Conservation (phyloP, 92 coral and sea anemone species). For the Zoanthus solanderi region DNA sequence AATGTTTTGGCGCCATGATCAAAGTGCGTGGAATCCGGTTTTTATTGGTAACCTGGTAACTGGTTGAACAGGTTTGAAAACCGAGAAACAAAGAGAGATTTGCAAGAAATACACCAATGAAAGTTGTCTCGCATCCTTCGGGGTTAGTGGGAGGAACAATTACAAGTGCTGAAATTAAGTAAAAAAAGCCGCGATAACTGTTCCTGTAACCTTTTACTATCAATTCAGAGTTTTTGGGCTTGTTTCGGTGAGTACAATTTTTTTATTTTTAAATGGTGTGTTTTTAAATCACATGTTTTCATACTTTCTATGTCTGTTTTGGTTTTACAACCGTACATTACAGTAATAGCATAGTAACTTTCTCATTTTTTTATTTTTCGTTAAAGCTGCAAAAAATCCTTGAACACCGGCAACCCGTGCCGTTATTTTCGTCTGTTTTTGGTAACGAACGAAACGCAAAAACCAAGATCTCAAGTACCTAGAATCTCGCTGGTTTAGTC, state of each 20-base stretch:
- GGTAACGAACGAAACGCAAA: not conserved
- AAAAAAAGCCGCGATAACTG: not conserved
- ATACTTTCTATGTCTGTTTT: not conserved
- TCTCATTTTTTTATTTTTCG: not conserved
- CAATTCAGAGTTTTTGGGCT: not conserved
- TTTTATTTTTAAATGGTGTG: not conserved
- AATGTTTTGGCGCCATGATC: constrained; percentile 38
- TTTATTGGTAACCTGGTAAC: constrained; percentile 27
- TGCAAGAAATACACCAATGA: constrained; percentile 25
- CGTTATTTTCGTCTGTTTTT: not conserved
- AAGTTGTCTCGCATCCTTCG: not conserved
- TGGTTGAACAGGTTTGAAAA: constrained; percentile 46
- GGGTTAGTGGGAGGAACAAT: not conserved
- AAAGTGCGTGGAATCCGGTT: constrained; percentile 33
- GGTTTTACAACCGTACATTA: not conserved
- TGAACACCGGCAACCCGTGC: not conserved
- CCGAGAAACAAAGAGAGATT: not conserved
- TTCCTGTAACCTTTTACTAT: not conserved
- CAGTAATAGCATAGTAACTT: not conserved
- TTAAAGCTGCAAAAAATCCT: not conserved
- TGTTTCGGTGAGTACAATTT: not conserved
- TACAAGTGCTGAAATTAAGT: not conserved
- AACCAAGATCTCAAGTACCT: too few species aligned
- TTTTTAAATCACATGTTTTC: not conserved
- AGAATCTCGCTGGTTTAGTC: not conserved